phyloP scores from a whole-genome alignment of 2,888 invertebrate species.

The Pycnomerus fuliginosus region DNA sequence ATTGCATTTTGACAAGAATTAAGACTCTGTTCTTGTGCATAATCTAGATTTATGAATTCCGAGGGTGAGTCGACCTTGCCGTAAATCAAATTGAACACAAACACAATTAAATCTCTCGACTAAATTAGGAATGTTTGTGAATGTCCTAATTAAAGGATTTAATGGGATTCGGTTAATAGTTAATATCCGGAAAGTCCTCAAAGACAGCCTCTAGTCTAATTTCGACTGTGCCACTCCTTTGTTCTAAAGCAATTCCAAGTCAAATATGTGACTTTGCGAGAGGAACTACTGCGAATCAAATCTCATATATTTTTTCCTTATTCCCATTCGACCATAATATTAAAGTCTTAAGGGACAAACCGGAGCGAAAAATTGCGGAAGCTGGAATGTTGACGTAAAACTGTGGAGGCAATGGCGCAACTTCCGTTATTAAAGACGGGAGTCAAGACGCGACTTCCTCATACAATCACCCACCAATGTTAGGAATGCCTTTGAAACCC shows the following conservation, averaged over 20 bases:
- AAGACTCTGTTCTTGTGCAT: conserved; percentile 3
- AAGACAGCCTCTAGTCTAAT: conserved; percentile 15
- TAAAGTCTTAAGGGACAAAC: conserved; percentile 11
- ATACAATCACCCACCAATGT: not conserved
- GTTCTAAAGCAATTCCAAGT: conserved; percentile 5
- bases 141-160: conserved; percentile 21
- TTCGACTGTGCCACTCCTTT: conserved; percentile 16
- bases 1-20: conserved; percentile 1
- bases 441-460: not conserved
- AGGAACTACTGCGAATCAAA: conserved; percentile 8
- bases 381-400: too few species aligned
- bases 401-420: too few species aligned
- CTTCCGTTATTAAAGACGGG: conserved; percentile 13
- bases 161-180: conserved; percentile 20
- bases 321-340: too few species aligned
- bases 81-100: conserved; percentile 26
- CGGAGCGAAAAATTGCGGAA: conserved; percentile 9
- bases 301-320: conserved; percentile 7
- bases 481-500: not conserved
- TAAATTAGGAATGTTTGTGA: conserved; percentile 20
- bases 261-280: not conserved
- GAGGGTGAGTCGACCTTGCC: conserved; percentile 9
- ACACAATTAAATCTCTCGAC: conserved; percentile 21
- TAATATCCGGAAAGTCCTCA: conserved; percentile 22
- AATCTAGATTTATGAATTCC: conserved; percentile 25